Evolutionary conservation across 2,888 invertebrate genomes (phyloP), one percentile per base, ranked within the genome.

Genomic region (Brachylomia viminalis): DNA sequence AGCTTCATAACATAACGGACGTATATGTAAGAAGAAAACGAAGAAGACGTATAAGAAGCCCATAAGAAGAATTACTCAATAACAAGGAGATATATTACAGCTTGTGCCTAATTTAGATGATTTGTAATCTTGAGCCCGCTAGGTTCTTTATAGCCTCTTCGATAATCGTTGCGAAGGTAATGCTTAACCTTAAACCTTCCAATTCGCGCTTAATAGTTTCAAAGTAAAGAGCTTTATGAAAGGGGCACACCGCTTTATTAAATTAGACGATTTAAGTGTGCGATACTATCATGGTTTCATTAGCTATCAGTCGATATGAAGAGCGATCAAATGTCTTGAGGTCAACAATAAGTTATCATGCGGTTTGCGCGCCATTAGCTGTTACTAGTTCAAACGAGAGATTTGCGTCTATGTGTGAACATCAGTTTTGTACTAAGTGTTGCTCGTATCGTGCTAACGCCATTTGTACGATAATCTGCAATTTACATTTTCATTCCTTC

Each of bases 151-250:
- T 88, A 86, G 87, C 86, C 82, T 71, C 89, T 89, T 90, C 86
- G 86, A 88, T 87, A 88, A 87, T 86, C 84, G 84, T 84, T 89
- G 83, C 75, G 82, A 75, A 88, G 89, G 90, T 87, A 83, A 90
- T 89, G 84, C 86, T 91, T 92, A 89, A 92, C 92, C 92, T 92
- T 91, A 88, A 90, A 88, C 91, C 90, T 90, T 85, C 85, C 82
- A 84, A 90, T 87, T 84, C 88, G 80, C 81, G 75, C 72, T 87
- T 90, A 87, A 86, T 87, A 85, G 84, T 87, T 87, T 86, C 84
- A 87, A 87, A 81, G 77, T 77, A 85, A 83, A 86, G 86, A 88
- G 88, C 84, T 86, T 81, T 84, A 87, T 82, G 86, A 87, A 89
- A 87, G 82, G 85, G 82, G 88, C 84, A 87, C 86, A 87, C 76